These are phyloP conservation scores for Platycercus adscitus DNA, from an alignment of 2,113 vertebrate species.

Conservation along the genomic window DNA sequence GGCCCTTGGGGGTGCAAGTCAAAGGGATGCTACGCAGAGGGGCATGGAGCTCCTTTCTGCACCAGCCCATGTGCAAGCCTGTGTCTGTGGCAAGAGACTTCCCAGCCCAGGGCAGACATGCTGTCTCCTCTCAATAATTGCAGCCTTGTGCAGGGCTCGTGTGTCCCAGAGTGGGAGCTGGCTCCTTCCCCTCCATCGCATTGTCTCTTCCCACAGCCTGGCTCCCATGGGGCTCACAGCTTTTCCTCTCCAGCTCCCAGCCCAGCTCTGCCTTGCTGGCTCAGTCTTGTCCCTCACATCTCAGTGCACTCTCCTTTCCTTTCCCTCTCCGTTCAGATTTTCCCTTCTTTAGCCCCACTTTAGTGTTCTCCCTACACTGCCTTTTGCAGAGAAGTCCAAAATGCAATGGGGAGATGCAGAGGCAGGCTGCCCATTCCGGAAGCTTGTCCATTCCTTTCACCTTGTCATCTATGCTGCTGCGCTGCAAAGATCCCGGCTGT, in stretches of 20 bases:
- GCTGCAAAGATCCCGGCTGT: not conserved
- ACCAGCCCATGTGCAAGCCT: not conserved
- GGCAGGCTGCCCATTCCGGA: not conserved
- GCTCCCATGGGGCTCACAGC: not conserved
- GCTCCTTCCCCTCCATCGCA: not conserved
- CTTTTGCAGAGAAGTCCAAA: not conserved
- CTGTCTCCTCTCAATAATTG: slow-evolving; percentile 49
- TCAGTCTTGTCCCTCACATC: not conserved
- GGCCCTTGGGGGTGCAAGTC: rapidly evolving
- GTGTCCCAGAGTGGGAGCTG: not conserved
- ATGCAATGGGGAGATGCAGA: not conserved
- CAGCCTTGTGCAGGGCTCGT: not conserved
- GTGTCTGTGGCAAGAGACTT: not conserved
- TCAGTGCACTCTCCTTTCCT: not conserved
- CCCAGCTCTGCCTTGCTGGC: not conserved
- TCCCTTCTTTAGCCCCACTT: not conserved
- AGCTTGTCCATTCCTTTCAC: not conserved
- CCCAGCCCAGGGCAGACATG: not conserved
- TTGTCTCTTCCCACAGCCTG: slow-evolving; percentile 33
- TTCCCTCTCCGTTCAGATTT: not conserved
- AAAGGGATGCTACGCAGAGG: not conserved
- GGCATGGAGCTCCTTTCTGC: rapidly evolving
- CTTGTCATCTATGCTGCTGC: not conserved
- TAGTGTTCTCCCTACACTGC: rapidly evolving
- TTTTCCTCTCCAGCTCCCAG: not conserved